Base-by-base conservation (phyloP, 1,140 invertebrate species). In the Drosophila seguyi region DNA sequence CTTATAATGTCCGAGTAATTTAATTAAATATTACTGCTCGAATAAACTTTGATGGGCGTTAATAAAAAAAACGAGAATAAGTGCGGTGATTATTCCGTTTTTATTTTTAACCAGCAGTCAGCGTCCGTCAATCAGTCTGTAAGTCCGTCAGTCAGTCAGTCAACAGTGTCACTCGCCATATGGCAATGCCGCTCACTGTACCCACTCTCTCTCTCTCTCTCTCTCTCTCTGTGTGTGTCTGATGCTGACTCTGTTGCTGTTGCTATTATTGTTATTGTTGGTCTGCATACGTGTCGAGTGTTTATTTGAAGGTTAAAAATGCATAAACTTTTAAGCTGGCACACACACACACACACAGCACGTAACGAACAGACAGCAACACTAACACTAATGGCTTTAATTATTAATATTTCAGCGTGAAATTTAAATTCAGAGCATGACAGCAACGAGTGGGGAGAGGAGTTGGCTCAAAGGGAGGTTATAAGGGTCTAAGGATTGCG, bases 361-460 rank as follows among this genome's bases (percentile, higher is more conserved):
- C 50, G 45, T 48, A 48, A 39, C 18, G 57, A 6, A 45, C 45
- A 45, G n/a, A 56, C 6, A 69, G 39, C 41, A 22, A 62, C 50
- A 77, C 27, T 73, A 72, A 73, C 67, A 59, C 63, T 77, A 77
- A 69, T 77, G 62, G 63, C 63, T 77, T 83, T 83, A 79, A 78
- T 88, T 88, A 83, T 88, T 79, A 88, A 86, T 79, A 88, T 88
- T 88, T 79, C 81, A 86, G 71, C 71, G 72, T 76, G 58, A 80
- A 80, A 87, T 87, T 88, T 74, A 88, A 84, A 87, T 87, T 78
- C 84, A 87, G 53, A 60, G 67, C 83, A 87, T 84, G 84, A 74
- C 61, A 77, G 62, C 34, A 39, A 29, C 25, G 47, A 50, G 47
- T 2, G 25, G 25, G n/a, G n/a, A n/a, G 16, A 31, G 7, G 18